Evolutionary conservation across 2,797 vertebrate genomes (phyloP), one percentile per base, ranked within the genome.

Genomic region (Peromyscus attwateri): DNA sequence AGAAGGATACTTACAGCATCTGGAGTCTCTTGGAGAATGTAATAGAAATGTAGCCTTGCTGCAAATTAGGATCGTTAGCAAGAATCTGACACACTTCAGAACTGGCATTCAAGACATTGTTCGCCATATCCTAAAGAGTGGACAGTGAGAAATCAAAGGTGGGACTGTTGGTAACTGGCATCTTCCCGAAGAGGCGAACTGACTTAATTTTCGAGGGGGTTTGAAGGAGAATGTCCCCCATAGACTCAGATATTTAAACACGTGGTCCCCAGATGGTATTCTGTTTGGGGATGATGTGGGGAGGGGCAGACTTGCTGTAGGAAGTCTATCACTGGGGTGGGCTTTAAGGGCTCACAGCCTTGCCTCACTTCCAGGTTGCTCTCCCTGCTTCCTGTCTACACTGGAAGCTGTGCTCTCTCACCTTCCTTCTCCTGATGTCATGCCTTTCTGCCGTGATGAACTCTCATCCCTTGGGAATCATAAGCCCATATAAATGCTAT

Each of bases 1-100:
- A 49, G 64, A 87, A 68, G 19, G 43, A n/a, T 68, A 85, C 83
- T 68, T 49, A 85, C 99, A 99, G 98, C 98, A 99, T 99, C 25
- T 99, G 99, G 52, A 98, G 99, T 87, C 99, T 99, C 91, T 99
- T 99, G 40, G 99, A 99, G 98, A 99, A 99, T 91, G 99, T 99
- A 99, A 99, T 99, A 2, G 99, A 99, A 0, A 99, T 99, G 98
- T 99, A 99, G 89, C 99, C 99, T 31, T 98, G 98, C 95, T 99
- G 98, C 89, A 99, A 97, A 29, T 92, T 97, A 0, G 99, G 99
- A 95, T 99, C 99, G 89, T 97, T 91, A 19, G 99, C 98, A 31
- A 99, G 99, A 52, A 99, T 98, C 76, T 98, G 66, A 97, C 99
- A 99, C 60, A 98, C 99, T 98, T 99, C 99, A 0, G 98, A 95